These are phyloP conservation scores for Zaprionus gabonicus DNA, from an alignment of 1,140 invertebrate species.

Conservation along the genomic window DNA sequence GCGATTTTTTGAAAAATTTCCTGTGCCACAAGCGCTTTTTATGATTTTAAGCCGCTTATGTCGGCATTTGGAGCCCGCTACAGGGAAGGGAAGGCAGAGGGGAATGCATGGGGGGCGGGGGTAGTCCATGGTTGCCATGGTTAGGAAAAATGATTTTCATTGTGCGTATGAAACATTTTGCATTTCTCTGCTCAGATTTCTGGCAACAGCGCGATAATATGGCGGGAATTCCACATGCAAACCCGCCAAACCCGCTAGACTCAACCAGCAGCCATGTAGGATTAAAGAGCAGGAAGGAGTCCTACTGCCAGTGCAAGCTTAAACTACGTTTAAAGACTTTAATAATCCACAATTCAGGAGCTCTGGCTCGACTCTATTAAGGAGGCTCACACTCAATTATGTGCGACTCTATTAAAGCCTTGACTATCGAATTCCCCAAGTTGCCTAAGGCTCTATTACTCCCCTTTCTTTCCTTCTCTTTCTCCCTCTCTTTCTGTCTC, in stretches of 20 bases:
- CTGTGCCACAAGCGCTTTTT: conserved; percentile 20
- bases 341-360: neutral
- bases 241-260: neutral
- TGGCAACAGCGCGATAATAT: neutral
- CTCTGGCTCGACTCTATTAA: neutral
- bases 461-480: neutral
- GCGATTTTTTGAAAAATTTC: conserved; percentile 65
- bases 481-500: neutral
- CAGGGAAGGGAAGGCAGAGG: neutral
- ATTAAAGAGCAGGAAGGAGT: too few relatives aligned
- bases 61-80: conserved; percentile 18
- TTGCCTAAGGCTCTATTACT: neutral
- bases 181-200: neutral
- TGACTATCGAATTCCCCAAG: conserved; percentile 2
- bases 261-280: too few relatives aligned
- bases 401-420: neutral
- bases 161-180: conserved; percentile 10
- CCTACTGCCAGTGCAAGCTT: neutral
- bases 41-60: conserved; percentile 73
- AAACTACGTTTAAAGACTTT: neutral
- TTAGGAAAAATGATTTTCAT: conserved; percentile 27
- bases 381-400: neutral
- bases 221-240: neutral
- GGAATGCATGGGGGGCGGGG: neutral
- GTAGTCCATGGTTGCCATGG: conserved; percentile 54